These are phyloP conservation scores for Spea hammondii DNA, from an alignment of 2,797 vertebrate genomes.

Conservation along the genomic window DNA sequence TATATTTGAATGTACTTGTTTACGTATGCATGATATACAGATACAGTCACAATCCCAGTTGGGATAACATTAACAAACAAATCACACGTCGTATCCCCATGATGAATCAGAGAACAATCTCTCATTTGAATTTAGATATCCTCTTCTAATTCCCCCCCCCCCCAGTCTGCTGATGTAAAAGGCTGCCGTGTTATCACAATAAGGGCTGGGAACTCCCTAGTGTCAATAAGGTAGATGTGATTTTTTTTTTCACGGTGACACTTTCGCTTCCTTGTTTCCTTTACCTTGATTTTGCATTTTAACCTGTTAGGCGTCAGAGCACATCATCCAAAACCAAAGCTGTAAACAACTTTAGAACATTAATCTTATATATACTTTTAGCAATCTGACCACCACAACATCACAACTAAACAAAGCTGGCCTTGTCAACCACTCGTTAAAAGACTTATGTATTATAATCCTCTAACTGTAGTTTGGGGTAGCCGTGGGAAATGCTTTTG, in stretches of 20 bases:
- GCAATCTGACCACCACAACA: too few species aligned
- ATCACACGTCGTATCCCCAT: not conserved
- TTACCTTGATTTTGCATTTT: not conserved
- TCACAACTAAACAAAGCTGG: too few species aligned
- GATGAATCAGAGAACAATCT: not conserved
- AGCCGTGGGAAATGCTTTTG: too few species aligned
- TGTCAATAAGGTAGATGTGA: not conserved
- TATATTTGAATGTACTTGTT: too few species aligned
- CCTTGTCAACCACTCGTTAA: too few species aligned
- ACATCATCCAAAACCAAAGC: too few species aligned
- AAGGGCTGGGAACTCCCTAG: not conserved
- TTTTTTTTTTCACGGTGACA: not conserved
- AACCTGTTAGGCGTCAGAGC: not conserved
- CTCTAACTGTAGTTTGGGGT: too few species aligned
- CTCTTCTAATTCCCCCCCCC: not conserved
- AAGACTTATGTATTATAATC: not conserved
- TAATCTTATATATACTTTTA: too few species aligned
- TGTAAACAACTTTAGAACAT: too few species aligned
- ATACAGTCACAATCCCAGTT: not conserved
- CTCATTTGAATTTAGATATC: conserved; percentile 30
- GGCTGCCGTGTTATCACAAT: not conserved
- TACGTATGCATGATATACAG: too few species aligned
- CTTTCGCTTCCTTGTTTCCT: not conserved
- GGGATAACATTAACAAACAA: not conserved
- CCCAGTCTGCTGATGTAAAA: conserved; percentile 23